Evolutionary conservation across 2,888 invertebrate genomes (phyloP).

Genomic region (Achlya flavicornis): DNA sequence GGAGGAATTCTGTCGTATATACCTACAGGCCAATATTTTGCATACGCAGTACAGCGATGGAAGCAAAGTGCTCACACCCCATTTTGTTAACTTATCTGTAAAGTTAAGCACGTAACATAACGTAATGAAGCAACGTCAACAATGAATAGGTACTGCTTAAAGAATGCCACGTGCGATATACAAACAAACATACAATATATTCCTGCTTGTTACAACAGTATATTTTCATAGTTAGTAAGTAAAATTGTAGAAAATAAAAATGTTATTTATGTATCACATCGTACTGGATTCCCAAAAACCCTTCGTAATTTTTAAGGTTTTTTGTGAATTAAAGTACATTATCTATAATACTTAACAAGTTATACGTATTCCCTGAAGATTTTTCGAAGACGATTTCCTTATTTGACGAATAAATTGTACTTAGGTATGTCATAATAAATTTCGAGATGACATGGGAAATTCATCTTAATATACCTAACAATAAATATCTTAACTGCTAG

Average conservation of each 20-base stretch:
- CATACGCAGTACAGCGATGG: not conserved
- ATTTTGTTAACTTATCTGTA: constrained; percentile 41
- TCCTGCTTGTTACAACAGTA: not conserved
- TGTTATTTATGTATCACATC: too few species aligned
- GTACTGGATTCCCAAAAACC: too few species aligned
- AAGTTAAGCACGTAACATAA: constrained; percentile 40
- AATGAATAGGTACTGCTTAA: constrained; percentile 32
- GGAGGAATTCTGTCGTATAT: too few species aligned
- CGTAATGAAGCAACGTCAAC: constrained; percentile 38
- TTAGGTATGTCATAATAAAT: constrained; percentile 33
- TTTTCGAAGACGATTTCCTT: constrained; percentile 30
- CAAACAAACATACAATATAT: not conserved
- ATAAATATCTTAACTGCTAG: constrained; percentile 19
- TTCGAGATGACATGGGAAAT: constrained; percentile 21
- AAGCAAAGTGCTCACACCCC: constrained; percentile 24
- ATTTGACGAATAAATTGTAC: constrained; percentile 34
- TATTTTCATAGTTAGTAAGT: too few species aligned
- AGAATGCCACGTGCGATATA: constrained; percentile 19
- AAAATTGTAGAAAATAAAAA: too few species aligned
- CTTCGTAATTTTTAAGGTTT: too few species aligned
- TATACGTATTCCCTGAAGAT: constrained; percentile 13
- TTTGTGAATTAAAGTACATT: too few species aligned
- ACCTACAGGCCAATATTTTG: too few species aligned
- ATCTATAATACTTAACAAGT: too few species aligned
- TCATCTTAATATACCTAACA: constrained; percentile 25